A percentile compares a stretch with the other conserved stretches of the same genome.
These are phyloP conservation scores for Aurelia sp. DNA, from an alignment of 30 jellyfish, hydroid and myxozoan genomes.

Conservation along the genomic window DNA sequence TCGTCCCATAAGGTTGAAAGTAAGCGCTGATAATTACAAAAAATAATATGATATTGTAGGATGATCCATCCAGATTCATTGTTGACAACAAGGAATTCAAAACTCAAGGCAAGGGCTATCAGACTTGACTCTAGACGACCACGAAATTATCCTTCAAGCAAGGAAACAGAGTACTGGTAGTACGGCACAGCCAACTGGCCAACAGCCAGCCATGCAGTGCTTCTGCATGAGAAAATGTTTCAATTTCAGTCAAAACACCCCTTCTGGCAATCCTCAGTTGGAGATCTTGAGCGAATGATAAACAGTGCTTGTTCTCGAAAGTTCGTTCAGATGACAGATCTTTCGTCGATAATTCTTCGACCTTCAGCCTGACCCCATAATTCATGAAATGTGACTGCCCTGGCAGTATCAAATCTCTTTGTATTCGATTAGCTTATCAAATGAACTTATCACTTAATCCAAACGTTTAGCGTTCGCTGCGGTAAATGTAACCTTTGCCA, in stretches of 20 bases:
- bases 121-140: background rate
- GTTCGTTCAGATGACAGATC: background rate
- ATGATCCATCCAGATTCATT: conserved; percentile 3
- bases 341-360: conserved; percentile 2
- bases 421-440: too few species aligned
- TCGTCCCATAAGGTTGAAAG: conserved; percentile 2
- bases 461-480: too few species aligned
- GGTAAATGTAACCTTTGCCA: too few species aligned
- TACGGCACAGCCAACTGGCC: too few species aligned
- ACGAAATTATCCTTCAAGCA: too few species aligned
- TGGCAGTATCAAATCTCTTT: too few species aligned
- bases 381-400: background rate
- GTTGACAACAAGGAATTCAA: too few species aligned
- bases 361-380: background rate
- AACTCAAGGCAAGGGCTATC: too few species aligned
- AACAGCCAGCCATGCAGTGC: too few species aligned
- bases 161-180: too few species aligned
- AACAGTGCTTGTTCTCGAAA: background rate
- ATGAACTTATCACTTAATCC: too few species aligned
- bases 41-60: conserved; percentile 1
- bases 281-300: background rate
- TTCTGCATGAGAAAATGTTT: too few species aligned
- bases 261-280: background rate
- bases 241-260: background rate
- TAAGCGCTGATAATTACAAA: background rate